Evolutionary conservation across 1,140 invertebrate genomes (phyloP).

Genomic region (Platorchestia sp.): DNA sequence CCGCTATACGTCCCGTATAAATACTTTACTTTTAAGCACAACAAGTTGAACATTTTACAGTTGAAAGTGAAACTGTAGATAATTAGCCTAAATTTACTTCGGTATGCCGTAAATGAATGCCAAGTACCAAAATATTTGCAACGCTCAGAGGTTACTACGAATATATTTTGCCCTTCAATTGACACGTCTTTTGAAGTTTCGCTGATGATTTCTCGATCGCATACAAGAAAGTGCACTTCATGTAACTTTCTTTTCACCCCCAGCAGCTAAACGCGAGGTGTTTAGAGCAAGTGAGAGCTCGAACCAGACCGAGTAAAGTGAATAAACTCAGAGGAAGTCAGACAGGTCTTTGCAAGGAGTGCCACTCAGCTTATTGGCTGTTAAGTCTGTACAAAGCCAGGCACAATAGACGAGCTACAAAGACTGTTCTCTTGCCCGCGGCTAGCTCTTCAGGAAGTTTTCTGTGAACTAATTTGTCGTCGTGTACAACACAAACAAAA

Average conservation of each 20-base stretch:
- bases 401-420: conserved; percentile 33
- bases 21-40: not conserved
- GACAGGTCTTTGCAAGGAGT: not conserved
- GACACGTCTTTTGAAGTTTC: not conserved
- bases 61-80: not conserved
- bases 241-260: not conserved
- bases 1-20: too few species aligned
- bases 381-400: conserved; percentile 37
- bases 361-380: conserved; percentile 54
- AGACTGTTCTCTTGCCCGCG: conserved; percentile 35
- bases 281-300: not conserved
- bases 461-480: conserved; percentile 37
- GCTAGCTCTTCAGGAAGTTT: conserved; percentile 24
- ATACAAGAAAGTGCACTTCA: not conserved
- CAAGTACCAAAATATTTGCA: not conserved
- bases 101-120: not conserved
- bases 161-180: not conserved
- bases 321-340: conserved; percentile 26
- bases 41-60: not conserved
- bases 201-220: not conserved
- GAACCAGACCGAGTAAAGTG: not conserved
- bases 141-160: not conserved
- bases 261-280: conserved; percentile 5
- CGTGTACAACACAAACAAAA: conserved; percentile 44
- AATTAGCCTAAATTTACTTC: not conserved